Conservation (phyloP, 2,888 invertebrate species). For the Phengaris alcon region DNA sequence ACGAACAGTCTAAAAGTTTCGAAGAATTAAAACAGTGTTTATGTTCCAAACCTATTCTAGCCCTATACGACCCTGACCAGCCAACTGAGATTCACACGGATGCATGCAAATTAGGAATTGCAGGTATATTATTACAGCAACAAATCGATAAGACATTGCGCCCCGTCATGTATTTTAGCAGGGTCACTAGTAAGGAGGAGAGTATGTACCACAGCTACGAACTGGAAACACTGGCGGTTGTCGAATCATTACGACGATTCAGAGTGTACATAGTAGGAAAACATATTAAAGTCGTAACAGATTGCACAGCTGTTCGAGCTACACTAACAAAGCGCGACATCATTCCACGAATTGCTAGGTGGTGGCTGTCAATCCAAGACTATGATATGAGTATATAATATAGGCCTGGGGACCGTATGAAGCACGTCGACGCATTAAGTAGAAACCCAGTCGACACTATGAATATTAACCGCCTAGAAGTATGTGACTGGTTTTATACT, state of each 20-base stretch:
- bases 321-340: conserved; percentile 44
- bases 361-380: conserved; percentile 48
- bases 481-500: conserved; percentile 41
- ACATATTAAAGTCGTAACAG: conserved; percentile 40
- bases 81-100: too few relatives aligned
- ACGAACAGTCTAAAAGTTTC: too few relatives aligned
- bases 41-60: too few relatives aligned
- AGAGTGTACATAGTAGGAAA: conserved; percentile 41
- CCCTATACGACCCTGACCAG: too few relatives aligned
- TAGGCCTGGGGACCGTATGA: conserved; percentile 44
- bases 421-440: conserved; percentile 49
- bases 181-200: conserved; percentile 43
- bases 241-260: conserved; percentile 38
- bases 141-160: not conserved
- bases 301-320: conserved; percentile 46
- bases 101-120: too few relatives aligned
- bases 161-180: conserved; percentile 47
- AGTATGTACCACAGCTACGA: conserved; percentile 49
- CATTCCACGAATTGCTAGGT: conserved; percentile 46
- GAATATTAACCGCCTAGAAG: conserved; percentile 37
- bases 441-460: conserved; percentile 40
- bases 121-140: too few relatives aligned
- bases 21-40: too few relatives aligned
- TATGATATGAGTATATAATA: conserved; percentile 47
- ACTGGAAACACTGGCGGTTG: conserved; percentile 45